Conservation (phyloP, 2,113 vertebrate genomes). For the Aegithalos caudatus region DNA sequence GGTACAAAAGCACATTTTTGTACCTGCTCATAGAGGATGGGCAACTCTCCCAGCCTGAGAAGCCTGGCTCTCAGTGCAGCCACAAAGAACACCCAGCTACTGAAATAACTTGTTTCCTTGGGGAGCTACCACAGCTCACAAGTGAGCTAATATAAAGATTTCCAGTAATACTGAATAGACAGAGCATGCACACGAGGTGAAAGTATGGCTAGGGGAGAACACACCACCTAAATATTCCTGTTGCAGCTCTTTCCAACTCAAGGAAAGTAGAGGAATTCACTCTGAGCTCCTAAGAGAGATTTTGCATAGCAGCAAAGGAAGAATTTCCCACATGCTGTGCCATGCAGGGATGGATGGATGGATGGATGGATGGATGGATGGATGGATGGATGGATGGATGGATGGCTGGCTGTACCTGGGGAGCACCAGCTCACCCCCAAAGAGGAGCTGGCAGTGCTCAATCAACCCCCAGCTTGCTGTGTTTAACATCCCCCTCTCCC, state of each 20-base stretch:
- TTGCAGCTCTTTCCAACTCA: background rate
- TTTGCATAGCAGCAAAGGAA: background rate
- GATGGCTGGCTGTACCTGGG: accelerated
- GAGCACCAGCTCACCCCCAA: background rate
- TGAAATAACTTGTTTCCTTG: background rate
- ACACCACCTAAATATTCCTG: background rate
- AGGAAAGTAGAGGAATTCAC: background rate
- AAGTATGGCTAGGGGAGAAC: background rate
- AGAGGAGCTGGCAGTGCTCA: background rate
- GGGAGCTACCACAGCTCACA: background rate
- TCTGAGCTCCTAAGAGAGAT: background rate
- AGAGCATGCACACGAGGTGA: background rate
- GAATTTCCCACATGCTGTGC: background rate
- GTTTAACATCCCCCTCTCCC: background rate
- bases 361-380: accelerated
- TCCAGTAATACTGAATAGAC: background rate
- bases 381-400: accelerated
- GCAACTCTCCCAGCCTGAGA: background rate
- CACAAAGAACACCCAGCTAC: background rate
- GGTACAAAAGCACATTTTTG: background rate
- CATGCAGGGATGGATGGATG: accelerated
- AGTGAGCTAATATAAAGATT: background rate
- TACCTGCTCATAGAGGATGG: background rate
- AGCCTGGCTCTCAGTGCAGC: background rate
- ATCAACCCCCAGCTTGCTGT: background rate